Evolutionary conservation across 2,888 invertebrate genomes (phyloP).

Genomic region (Theretra japonica): DNA sequence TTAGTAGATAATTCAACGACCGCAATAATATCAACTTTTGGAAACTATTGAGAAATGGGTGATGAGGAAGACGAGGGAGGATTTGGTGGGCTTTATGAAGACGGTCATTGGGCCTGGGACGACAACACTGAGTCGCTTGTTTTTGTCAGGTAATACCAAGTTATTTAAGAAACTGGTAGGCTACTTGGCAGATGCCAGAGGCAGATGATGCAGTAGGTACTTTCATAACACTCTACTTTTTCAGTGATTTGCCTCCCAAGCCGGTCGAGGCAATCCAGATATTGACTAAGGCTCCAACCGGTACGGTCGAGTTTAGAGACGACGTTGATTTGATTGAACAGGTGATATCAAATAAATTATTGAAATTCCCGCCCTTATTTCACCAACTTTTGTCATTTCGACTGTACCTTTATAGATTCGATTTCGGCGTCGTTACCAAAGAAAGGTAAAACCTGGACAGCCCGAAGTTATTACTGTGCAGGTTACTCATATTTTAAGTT

Average conservation of each 20-base stretch:
- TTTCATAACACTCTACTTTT: conserved; percentile 33
- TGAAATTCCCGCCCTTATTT: neutral
- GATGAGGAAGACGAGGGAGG: conserved; percentile 73
- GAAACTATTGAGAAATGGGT: conserved; percentile 52
- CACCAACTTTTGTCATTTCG: neutral
- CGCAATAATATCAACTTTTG: neutral
- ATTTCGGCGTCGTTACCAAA: conserved; percentile 84
- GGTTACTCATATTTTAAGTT: conserved; percentile 48
- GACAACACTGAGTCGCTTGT: conserved; percentile 55
- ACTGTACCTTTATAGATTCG: conserved; percentile 71
- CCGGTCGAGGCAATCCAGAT: conserved; percentile 62
- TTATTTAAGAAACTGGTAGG: neutral
- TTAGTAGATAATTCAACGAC: conserved; percentile 2
- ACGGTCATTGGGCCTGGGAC: conserved; percentile 83
- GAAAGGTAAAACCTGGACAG: conserved; percentile 82
- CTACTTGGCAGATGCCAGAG: neutral
- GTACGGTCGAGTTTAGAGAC: conserved; percentile 80
- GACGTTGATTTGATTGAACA: conserved; percentile 82
- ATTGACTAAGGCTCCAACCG: conserved; percentile 68
- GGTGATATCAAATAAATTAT: conserved; percentile 50
- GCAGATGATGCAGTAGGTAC: neutral
- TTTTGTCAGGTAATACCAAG: conserved; percentile 63
- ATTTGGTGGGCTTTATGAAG: conserved; percentile 70
- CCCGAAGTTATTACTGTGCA: conserved; percentile 83
- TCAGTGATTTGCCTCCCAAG: conserved; percentile 66